These are phyloP conservation scores for Pammene aurita DNA, from an alignment of 2,888 invertebrate genomes.

Conservation along the genomic window DNA sequence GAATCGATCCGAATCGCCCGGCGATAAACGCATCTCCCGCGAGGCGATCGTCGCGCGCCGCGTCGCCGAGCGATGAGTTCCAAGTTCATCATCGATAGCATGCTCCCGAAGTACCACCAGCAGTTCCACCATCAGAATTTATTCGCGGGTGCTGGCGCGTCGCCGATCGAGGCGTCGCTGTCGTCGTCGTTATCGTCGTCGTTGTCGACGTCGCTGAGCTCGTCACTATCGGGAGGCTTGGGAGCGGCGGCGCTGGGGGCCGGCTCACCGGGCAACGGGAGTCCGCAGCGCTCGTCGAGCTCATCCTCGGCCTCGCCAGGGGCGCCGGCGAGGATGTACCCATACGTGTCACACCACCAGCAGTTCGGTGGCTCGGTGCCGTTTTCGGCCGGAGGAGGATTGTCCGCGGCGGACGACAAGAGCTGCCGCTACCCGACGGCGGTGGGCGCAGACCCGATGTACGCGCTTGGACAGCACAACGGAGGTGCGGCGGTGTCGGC, in stretches of 20 bases:
- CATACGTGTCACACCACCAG: conserved; percentile 93
- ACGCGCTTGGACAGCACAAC: conserved; percentile 90
- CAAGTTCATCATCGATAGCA: conserved; percentile 99
- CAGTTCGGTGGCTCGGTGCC: conserved; percentile 88
- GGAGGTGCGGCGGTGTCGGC: conserved; percentile 87
- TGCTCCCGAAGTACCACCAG: conserved; percentile 96
- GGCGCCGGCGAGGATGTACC: conserved; percentile 94
- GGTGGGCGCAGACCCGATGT: conserved; percentile 87
- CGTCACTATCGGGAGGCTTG: conserved; percentile 85
- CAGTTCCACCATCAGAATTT: conserved; percentile 86
- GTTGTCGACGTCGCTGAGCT: conserved; percentile 81
- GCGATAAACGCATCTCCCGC: conserved; percentile 82
- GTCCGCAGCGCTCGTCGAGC: conserved; percentile 85
- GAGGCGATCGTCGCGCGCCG: conserved; percentile 83
- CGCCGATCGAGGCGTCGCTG: conserved; percentile 87
- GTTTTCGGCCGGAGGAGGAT: conserved; percentile 84
- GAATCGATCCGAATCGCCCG: conserved; percentile 84
- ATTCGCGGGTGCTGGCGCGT: conserved; percentile 86
- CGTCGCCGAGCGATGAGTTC: conserved; percentile 93
- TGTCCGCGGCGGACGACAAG: conserved; percentile 87
- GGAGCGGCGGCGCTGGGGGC: conserved; percentile 85
- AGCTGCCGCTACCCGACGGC: conserved; percentile 91
- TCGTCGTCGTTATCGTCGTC: conserved; percentile 84
- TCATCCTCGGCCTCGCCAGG: conserved; percentile 88
- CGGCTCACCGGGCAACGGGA: conserved; percentile 82